Evolutionary conservation across 2,797 vertebrate genomes (phyloP), one percentile per base, ranked within the genome.

Genomic region (Craterocephalus amniculus): DNA sequence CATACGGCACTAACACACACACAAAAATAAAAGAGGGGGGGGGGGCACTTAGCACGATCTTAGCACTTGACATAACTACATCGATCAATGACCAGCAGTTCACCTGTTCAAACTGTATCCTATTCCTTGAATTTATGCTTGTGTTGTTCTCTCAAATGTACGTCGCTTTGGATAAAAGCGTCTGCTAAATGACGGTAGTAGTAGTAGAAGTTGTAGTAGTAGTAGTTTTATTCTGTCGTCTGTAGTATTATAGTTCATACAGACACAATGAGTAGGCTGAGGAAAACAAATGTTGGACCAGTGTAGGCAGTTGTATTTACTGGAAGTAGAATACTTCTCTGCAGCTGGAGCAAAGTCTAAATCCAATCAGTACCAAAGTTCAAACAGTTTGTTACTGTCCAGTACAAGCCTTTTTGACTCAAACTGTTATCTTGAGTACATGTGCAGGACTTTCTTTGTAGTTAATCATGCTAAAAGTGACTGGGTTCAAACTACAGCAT

Each of bases 301-400:
- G 29, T 62, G 62, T 67, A 48, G 65, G 49, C 52, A 32, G 66
- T 13, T 58, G 18, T 59, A 54, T 80, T 83, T 56, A 66, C 57
- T 68, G 36, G 56, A 72, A 62, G 58, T 22, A 34, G 36, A 73
- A 35, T 13, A 24, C 32, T 55, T 32, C 36, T 48, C 38, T 72
- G 69, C 56, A 67, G 54, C 83, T 65, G 18, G 59, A 60, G 38
- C 3, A 22, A 68, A 24, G 36, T 68, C 20, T 38, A 68, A 67
- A 74, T 63, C 51, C 36, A 68, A 78, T 56, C 62, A 58, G 6
- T 43, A 59, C 36, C 22, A 52, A 68, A 74, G 54, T 55, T 59
- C 32, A 67, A 49, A 45, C 40, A 22, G 60, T 66, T 63, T 1
- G 57, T 68, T 63, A 65, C 36, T 77, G 49, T 56, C 8, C 29